phyloP scores from a whole-genome alignment of 2,797 vertebrate species.

The Merluccius polli region DNA sequence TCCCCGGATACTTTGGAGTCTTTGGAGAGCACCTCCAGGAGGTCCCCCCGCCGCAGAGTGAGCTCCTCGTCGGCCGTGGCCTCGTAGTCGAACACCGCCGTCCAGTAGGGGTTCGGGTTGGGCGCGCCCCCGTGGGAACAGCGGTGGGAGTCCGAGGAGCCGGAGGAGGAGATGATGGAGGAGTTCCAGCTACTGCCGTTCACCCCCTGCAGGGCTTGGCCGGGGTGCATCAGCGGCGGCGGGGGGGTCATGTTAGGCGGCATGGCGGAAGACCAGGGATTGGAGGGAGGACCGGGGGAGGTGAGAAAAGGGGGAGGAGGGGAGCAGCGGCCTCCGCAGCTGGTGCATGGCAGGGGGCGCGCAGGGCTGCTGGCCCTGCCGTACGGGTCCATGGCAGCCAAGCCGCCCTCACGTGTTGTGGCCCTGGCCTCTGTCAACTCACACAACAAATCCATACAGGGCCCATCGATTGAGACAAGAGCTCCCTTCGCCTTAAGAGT shows the following conservation, averaged over 20 bases:
- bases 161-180: slow-evolving; percentile 66
- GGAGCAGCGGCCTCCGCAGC: slow-evolving; percentile 74
- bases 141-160: slow-evolving; percentile 69
- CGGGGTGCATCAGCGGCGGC: slow-evolving; percentile 55
- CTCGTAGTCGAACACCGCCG: slow-evolving; percentile 89
- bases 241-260: slow-evolving; percentile 61
- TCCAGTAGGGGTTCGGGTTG: slow-evolving; percentile 79
- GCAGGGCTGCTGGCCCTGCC: slow-evolving; percentile 58
- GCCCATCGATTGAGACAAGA: slow-evolving; percentile 67
- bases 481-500: slow-evolving; percentile 49
- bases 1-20: slow-evolving; percentile 90
- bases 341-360: slow-evolving; percentile 70
- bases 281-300: slow-evolving; percentile 57
- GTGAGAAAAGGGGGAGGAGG: slow-evolving; percentile 68
- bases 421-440: slow-evolving; percentile 69
- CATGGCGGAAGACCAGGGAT: slow-evolving; percentile 55
- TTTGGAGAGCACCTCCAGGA: slow-evolving; percentile 88
- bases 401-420: slow-evolving; percentile 57
- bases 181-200: slow-evolving; percentile 76
- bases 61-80: slow-evolving; percentile 88
- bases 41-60: slow-evolving; percentile 83
- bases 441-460: slow-evolving; percentile 70
- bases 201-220: slow-evolving; percentile 59
- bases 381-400: slow-evolving; percentile 74
- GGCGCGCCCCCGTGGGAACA: slow-evolving; percentile 55